Conservation (phyloP, 2,113 vertebrate species). For the Antennarius striatus region DNA sequence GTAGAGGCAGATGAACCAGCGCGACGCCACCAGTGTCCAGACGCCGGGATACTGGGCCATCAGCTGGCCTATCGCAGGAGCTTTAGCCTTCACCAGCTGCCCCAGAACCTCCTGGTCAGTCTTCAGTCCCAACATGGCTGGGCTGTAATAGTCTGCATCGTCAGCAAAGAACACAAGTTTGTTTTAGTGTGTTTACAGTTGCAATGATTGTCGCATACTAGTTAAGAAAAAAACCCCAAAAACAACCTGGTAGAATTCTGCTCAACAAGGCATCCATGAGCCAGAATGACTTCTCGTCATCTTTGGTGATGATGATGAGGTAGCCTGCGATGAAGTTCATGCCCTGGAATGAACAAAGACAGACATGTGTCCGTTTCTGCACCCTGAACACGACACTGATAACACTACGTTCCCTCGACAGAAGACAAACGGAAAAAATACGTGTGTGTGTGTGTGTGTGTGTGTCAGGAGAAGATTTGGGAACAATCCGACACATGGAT, state of each 20-base stretch:
- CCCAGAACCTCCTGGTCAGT: slow-evolving; percentile 92
- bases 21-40: slow-evolving; percentile 92
- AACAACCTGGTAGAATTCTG: slow-evolving; percentile 89
- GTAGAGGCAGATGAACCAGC: slow-evolving; percentile 97
- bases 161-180: neutral
- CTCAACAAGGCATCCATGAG: slow-evolving; percentile 91
- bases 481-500: neutral
- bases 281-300: slow-evolving; percentile 95
- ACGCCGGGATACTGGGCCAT: slow-evolving; percentile 87
- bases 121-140: slow-evolving; percentile 90
- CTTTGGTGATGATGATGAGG: slow-evolving; percentile 91
- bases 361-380: neutral
- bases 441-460: too few species aligned
- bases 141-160: slow-evolving; percentile 88
- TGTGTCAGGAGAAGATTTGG: neutral
- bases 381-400: too few species aligned
- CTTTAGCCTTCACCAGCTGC: slow-evolving; percentile 89
- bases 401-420: too few species aligned
- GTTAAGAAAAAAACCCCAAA: neutral
- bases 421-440: too few species aligned
- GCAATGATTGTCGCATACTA: too few species aligned
- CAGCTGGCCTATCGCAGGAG: slow-evolving; percentile 86
- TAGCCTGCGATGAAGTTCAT: slow-evolving; percentile 98
- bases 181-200: neutral
- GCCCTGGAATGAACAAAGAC: slow-evolving; percentile 80